Conservation (phyloP, 2,113 vertebrate species). For the Chloebia gouldiae region DNA sequence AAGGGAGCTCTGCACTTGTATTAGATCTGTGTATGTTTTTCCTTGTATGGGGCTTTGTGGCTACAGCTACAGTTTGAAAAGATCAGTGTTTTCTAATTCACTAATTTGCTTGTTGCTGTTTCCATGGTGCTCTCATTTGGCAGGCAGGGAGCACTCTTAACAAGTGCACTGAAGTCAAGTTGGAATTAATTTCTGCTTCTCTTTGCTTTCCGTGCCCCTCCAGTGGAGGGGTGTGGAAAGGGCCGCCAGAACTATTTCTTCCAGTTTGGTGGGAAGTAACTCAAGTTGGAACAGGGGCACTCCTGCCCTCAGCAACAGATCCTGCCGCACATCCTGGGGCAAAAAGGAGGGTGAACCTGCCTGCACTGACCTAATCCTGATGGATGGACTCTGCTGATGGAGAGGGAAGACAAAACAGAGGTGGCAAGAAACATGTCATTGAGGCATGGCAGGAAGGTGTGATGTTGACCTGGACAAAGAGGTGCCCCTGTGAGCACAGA, state of each 20-base stretch:
- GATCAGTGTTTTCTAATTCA: slow-evolving; percentile 46
- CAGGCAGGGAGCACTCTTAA: not conserved
- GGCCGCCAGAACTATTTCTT: not conserved
- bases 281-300: not conserved
- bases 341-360: not conserved
- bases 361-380: accelerated
- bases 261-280: not conserved
- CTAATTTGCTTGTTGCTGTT: slow-evolving; percentile 57
- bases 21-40: not conserved
- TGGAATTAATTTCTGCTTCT: slow-evolving; percentile 25
- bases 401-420: not conserved
- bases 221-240: not conserved
- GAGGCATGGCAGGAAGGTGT: not conserved
- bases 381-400: not conserved
- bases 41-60: slow-evolving; percentile 24
- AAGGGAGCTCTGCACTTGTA: not conserved
- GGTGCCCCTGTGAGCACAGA: not conserved
- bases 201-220: not conserved
- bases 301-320: not conserved
- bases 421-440: accelerated
- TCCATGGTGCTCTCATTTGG: slow-evolving; percentile 51
- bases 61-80: slow-evolving; percentile 4
- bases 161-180: slow-evolving; percentile 4
- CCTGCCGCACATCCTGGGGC: not conserved
- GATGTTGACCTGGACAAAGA: not conserved